These are phyloP conservation scores for Tachuris rubrigastra DNA, from an alignment of 2,113 vertebrate genomes.

Conservation along the genomic window DNA sequence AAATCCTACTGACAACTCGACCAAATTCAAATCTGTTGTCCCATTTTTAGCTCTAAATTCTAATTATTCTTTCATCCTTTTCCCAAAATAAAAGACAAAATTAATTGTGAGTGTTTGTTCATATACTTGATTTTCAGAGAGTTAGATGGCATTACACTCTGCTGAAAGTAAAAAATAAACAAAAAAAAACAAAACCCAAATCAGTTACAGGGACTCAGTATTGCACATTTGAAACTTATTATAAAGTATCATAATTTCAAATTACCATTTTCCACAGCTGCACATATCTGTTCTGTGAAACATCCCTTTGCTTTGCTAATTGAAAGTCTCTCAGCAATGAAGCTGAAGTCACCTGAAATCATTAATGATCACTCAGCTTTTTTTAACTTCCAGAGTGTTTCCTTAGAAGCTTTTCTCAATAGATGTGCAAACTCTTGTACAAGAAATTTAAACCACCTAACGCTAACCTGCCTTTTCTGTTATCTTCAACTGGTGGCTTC, in stretches of 20 bases:
- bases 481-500: neutral
- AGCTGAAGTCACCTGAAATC: neutral
- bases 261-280: neutral
- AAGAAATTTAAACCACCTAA: neutral
- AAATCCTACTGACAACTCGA: neutral
- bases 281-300: fast-evolving
- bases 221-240: neutral
- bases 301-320: neutral
- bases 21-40: neutral
- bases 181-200: neutral
- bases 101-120: neutral
- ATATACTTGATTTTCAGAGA: neutral
- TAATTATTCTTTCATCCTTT: neutral
- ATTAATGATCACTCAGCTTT: neutral
- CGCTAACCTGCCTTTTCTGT: neutral
- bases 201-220: fast-evolving
- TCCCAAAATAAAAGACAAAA: neutral
- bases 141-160: neutral
- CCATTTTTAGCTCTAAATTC: neutral
- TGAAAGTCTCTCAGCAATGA: neutral
- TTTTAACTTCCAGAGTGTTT: neutral
- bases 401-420: neutral
- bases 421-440: fast-evolving
- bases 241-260: neutral
- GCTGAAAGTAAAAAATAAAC: neutral